phyloP scores from a whole-genome alignment of 2,113 vertebrate species.

The Anthoscopus minutus region DNA sequence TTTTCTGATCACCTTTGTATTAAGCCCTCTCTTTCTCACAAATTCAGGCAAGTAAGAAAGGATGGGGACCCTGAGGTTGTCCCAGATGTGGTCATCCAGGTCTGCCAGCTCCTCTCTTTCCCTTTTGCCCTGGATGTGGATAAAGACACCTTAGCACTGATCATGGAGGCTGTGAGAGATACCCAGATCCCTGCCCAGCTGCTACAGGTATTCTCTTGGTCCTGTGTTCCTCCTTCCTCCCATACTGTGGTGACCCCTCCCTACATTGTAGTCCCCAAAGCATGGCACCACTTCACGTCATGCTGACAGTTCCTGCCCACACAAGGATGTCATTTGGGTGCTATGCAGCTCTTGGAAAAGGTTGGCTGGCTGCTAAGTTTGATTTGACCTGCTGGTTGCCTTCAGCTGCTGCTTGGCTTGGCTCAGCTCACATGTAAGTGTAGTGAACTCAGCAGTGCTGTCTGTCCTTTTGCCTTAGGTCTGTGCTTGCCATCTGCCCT shows the following conservation, averaged over 20 bases:
- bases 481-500: slow-evolving; percentile 70
- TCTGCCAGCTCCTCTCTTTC: slow-evolving; percentile 74
- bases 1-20: not conserved
- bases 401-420: not conserved
- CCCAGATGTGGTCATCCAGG: slow-evolving; percentile 58
- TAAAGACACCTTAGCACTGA: slow-evolving; percentile 20
- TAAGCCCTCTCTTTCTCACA: not conserved
- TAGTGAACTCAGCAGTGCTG: not conserved
- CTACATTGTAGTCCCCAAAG: not conserved
- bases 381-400: not conserved
- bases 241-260: not conserved
- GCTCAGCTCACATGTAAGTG: not conserved
- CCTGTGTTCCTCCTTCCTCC: not conserved
- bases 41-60: slow-evolving; percentile 53
- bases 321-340: not conserved
- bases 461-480: slow-evolving; percentile 68
- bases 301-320: not conserved
- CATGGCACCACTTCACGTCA: not conserved
- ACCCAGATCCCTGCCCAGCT: slow-evolving; percentile 61
- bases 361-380: not conserved
- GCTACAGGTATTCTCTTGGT: slow-evolving; percentile 67
- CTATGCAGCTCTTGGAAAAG: not conserved
- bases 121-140: slow-evolving; percentile 73
- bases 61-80: slow-evolving; percentile 52
- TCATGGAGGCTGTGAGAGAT: slow-evolving; percentile 53